Conservation (phyloP, 1,140 invertebrate species). For the Saccostrea cuccullata region DNA sequence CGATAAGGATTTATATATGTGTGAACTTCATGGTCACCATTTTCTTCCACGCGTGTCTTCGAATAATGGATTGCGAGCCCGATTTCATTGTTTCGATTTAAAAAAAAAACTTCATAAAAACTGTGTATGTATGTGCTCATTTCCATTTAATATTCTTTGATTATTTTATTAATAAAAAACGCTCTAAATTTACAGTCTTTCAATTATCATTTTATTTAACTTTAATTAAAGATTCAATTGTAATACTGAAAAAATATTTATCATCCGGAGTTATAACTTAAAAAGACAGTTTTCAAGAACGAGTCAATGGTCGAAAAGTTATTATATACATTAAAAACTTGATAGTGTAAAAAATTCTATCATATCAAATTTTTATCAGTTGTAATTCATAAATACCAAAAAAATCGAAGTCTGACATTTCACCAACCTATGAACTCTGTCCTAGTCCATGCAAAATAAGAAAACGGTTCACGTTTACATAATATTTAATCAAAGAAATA, state of each 20-base stretch:
- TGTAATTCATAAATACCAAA: background rate
- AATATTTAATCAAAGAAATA: background rate
- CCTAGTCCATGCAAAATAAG: background rate
- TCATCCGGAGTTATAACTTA: background rate
- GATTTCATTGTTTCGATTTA: no score
- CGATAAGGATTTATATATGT: no score
- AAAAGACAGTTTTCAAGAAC: background rate
- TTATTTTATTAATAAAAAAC: background rate
- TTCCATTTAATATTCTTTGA: background rate
- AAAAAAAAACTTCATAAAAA: background rate
- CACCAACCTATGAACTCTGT: background rate
- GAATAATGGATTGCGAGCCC: no score
- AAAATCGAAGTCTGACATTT: background rate
- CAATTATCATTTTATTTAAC: background rate
- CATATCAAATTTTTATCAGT: conserved; percentile 13
- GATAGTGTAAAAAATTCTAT: background rate
- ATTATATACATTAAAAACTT: conserved; percentile 10
- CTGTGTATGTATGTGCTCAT: background rate
- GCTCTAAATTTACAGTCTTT: background rate
- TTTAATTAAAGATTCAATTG: conserved; percentile 3
- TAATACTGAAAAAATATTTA: background rate
- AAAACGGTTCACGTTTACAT: background rate
- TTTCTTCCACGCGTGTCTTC: no score
- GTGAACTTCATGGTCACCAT: no score
- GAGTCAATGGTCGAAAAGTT: conserved; percentile 10